A percentile compares a stretch with the other conserved stretches of the same genome.
Conservation (phyloP, 1,140 invertebrate species). For the Seison nebaliae region DNA sequence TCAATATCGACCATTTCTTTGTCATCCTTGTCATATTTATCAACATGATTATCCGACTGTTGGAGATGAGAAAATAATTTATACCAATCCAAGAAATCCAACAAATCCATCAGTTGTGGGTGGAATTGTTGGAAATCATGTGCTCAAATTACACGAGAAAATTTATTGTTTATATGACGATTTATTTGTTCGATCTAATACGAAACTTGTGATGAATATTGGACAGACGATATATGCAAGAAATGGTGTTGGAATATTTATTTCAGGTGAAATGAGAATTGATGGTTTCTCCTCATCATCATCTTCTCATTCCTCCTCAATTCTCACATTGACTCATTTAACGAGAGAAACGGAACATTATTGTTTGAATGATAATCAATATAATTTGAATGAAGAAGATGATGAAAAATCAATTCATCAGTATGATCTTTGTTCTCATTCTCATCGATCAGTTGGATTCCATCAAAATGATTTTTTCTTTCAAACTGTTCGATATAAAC, state of each 20-base stretch:
- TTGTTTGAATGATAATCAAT: too few species aligned
- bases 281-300: neutral
- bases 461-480: too few species aligned
- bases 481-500: too few species aligned
- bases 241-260: constrained; percentile 12
- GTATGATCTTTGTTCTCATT: too few species aligned
- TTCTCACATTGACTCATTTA: too few species aligned
- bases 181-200: constrained; percentile 9
- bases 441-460: too few species aligned
- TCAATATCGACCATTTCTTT: constrained; percentile 9
- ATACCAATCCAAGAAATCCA: constrained; percentile 1
- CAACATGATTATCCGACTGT: neutral
- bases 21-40: neutral
- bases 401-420: too few species aligned
- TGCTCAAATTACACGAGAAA: neutral
- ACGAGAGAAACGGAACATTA: too few species aligned
- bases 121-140: constrained; percentile 4
- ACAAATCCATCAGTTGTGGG: constrained; percentile 4
- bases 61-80: constrained; percentile 1
- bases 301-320: too few species aligned
- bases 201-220: constrained; percentile 5
- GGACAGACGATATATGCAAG: constrained; percentile 4
- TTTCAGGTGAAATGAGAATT: constrained; percentile 6
- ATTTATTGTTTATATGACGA: constrained; percentile 7
- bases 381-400: too few species aligned